phyloP scores from a whole-genome alignment of 2,113 vertebrate species.

The Forbesichthys papilliferus region DNA sequence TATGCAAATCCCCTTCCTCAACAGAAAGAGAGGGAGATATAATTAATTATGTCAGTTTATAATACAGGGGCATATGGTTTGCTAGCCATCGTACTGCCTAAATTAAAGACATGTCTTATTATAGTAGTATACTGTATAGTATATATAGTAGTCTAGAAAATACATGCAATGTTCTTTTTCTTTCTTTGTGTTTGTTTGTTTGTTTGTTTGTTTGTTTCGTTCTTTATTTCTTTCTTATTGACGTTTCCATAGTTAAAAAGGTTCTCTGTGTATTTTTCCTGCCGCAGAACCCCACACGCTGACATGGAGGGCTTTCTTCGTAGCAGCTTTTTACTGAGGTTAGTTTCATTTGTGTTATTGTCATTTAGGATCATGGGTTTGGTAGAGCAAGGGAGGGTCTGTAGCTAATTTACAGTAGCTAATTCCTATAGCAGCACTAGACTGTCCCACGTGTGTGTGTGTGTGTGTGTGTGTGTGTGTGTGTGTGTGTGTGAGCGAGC shows the following conservation, averaged over 20 bases:
- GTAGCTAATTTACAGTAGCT: conserved; percentile 53
- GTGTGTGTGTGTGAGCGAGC: conserved; percentile 24
- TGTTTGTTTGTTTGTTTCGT: neutral
- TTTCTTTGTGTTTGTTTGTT: conserved; percentile 45
- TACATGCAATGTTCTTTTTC: conserved; percentile 9
- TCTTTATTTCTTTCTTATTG: conserved; percentile 59
- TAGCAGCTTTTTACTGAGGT: conserved; percentile 86
- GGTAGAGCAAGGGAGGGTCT: conserved; percentile 19
- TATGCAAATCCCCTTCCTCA: conserved; percentile 76
- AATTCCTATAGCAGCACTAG: conserved; percentile 66
- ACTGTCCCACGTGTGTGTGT: conserved; percentile 49
- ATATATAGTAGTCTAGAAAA: neutral
- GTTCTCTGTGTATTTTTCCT: conserved; percentile 81
- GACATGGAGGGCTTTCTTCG: conserved; percentile 84
- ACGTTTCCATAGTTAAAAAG: conserved; percentile 72
- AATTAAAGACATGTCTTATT: conserved; percentile 70
- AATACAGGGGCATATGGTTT: conserved; percentile 65
- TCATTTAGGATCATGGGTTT: conserved; percentile 56
- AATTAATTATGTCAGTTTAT: conserved; percentile 75
- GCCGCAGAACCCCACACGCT: conserved; percentile 80
- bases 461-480: conserved; percentile 22
- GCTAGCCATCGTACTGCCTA: conserved; percentile 61
- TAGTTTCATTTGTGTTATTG: conserved; percentile 78
- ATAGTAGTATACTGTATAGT: conserved; percentile 28
- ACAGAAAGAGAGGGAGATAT: conserved; percentile 68